phyloP scores from a whole-genome alignment of 2,888 invertebrate genomes.

The Eremobia ochroleuca region DNA sequence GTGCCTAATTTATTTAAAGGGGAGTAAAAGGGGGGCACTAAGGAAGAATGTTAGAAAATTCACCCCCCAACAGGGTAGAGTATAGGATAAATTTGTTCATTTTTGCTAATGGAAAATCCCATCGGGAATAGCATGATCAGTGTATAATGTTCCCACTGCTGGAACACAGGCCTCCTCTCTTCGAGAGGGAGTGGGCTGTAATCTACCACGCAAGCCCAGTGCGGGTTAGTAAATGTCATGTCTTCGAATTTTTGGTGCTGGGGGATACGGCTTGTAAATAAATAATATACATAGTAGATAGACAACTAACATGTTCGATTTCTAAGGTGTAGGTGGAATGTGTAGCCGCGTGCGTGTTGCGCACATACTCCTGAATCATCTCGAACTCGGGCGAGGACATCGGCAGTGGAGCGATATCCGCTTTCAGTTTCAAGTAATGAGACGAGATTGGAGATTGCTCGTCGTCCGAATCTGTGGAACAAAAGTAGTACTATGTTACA shows the following conservation, averaged over 20 bases:
- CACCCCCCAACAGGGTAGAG: neutral
- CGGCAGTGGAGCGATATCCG: slow-evolving; percentile 94
- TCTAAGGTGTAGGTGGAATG: slow-evolving; percentile 92
- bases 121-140: too few relatives aligned
- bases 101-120: neutral
- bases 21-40: too few relatives aligned
- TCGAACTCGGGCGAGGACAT: slow-evolving; percentile 93
- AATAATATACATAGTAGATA: neutral
- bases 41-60: too few relatives aligned
- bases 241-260: neutral
- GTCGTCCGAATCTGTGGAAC: slow-evolving; percentile 71
- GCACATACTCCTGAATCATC: slow-evolving; percentile 94
- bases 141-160: neutral
- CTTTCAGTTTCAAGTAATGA: slow-evolving; percentile 97
- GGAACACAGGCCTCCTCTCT: too few relatives aligned
- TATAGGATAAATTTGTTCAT: too few relatives aligned
- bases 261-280: neutral
- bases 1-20: too few relatives aligned
- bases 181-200: too few relatives aligned
- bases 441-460: slow-evolving; percentile 93
- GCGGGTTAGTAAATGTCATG: neutral
- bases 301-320: slow-evolving; percentile 76
- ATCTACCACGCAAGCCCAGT: neutral
- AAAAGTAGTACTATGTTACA: neutral
- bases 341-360: slow-evolving; percentile 98